Evolutionary conservation across 2,797 vertebrate species (phyloP), one percentile per base, ranked within the genome.

Genomic region (Enoplosus armatus): DNA sequence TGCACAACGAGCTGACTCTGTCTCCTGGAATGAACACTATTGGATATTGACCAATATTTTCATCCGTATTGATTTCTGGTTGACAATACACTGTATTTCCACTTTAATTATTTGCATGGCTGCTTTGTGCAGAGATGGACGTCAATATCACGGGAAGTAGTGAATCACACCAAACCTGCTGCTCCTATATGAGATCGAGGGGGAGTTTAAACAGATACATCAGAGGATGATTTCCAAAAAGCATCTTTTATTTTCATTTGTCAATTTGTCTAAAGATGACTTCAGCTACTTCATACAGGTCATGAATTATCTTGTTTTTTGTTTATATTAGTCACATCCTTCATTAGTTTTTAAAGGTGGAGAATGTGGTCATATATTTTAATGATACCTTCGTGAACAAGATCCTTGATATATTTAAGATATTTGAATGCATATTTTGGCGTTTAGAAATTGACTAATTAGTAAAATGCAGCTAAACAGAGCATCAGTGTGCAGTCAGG

Each of bases 71-170:
- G 92, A 94, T 93, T 92, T 85, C 89, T 78, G 79, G 62, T 91
- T 78, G 90, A 84, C 89, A 79, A 77, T 85, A 70, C 85, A 39
- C 70, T 76, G 86, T 81, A 87, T 92, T 90, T 88, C 80, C 85
- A 75, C 85, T 90, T 92, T 91, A 93, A 94, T 94, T 94, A 94
- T 90, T 91, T 89, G 91, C 89, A 89, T 92, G 92, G 91, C 78
- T 89, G 93, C 84, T 82, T 91, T 89, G 84, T 71, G 82, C 77
- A 60, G 70, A 83, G 87, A 87, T 65, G 83, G 71, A 75, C 82
- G 58, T 93, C 90, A 84, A 91, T 92, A 89, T 83, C 35, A 54
- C 27, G 31, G 87, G 70, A 87, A 83, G 59, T 14, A 64, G 79
- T 53, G 74, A 68, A 81, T 87, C 65, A 63, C 65, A 53, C 62